Conservation (phyloP, 2,888 invertebrate species). For the Linnaemya vulpina region DNA sequence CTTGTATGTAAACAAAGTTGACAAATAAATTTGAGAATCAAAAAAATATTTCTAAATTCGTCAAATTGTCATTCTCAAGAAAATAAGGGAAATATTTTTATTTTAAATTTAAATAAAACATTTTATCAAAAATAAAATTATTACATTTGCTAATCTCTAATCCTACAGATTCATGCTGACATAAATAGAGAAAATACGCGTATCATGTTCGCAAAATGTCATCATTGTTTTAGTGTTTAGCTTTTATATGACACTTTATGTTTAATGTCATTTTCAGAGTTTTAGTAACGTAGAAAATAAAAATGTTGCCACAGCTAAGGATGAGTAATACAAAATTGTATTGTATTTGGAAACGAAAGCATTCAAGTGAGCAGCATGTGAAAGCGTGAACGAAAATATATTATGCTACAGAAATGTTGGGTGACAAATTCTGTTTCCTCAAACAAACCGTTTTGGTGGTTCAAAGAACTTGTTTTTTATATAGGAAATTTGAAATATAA, state of each 20-base stretch:
- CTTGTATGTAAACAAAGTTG: no score
- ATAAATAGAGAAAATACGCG: background rate
- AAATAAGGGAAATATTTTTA: no score
- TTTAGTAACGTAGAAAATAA: slow-evolving; percentile 16
- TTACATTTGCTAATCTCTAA: background rate
- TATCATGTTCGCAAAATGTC: slow-evolving; percentile 51
- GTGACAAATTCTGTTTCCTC: no score
- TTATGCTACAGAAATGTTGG: background rate
- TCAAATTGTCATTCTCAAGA: no score
- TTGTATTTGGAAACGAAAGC: slow-evolving; percentile 29
- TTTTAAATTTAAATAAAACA: no score
- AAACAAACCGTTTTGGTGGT: no score
- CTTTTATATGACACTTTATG: slow-evolving; percentile 61
- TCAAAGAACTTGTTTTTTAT: no score
- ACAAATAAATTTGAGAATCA: no score
- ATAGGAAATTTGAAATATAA: no score
- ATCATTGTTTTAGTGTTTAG: slow-evolving; percentile 59
- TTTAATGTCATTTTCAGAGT: slow-evolving; percentile 54
- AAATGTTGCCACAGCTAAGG: background rate
- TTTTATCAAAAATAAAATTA: background rate
- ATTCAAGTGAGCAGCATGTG: slow-evolving; percentile 2
- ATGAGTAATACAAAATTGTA: slow-evolving; percentile 16
- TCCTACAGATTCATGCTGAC: background rate
- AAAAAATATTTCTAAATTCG: no score
- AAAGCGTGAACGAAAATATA: background rate